phyloP scores from a whole-genome alignment of 1,140 invertebrate genomes.

The Chironomus striatipennis region DNA sequence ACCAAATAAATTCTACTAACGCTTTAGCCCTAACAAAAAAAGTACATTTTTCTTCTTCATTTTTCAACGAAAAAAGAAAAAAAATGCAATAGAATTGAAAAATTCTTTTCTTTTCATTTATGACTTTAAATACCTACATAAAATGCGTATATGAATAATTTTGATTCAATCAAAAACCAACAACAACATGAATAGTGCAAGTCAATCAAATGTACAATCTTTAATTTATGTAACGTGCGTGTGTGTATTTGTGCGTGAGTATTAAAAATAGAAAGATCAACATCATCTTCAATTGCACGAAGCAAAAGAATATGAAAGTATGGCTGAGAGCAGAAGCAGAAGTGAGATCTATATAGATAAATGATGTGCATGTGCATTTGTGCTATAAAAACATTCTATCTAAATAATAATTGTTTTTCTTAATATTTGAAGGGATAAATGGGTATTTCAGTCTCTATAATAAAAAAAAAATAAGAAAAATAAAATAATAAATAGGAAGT shows the following conservation, averaged over 20 bases:
- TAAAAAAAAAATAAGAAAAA: neutral
- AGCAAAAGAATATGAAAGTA: no score
- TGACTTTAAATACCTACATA: constrained; percentile 23
- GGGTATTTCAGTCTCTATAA: constrained; percentile 17
- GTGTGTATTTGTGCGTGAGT: neutral
- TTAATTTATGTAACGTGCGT: no score
- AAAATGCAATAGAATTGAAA: constrained; percentile 8
- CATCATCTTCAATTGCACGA: no score
- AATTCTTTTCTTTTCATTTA: neutral
- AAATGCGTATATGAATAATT: neutral
- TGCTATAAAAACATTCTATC: neutral
- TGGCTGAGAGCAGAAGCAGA: neutral
- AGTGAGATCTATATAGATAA: neutral
- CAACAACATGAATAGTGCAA: no score
- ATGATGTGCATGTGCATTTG: neutral
- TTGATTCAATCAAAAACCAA: no score
- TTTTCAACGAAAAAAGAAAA: no score
- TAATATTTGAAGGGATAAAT: neutral
- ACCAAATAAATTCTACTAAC: neutral
- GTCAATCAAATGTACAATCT: no score
- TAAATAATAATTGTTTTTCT: no score
- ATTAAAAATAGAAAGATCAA: neutral
- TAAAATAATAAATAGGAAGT: neutral
- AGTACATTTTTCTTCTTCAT: no score
- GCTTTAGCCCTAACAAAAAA: neutral